Evolutionary conservation across 92 coral and sea anemone species (phyloP).

Genomic region (Pocillopora grandis): DNA sequence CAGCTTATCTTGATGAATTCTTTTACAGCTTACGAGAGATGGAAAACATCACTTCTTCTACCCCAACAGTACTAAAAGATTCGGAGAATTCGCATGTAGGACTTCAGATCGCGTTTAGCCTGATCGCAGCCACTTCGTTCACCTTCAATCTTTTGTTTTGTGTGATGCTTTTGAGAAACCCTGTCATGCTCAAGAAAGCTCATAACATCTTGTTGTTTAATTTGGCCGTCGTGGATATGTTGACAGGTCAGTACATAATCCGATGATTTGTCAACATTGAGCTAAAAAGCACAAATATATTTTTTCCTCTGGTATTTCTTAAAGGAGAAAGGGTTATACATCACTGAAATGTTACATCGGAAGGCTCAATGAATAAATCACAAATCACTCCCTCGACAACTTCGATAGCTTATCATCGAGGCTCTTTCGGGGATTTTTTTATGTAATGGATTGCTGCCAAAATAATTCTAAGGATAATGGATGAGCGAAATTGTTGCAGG

Average conservation of each 20-base stretch:
- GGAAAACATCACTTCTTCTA: slow-evolving; percentile 18
- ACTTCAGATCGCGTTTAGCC: slow-evolving; percentile 25
- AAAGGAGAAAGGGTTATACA: not conserved
- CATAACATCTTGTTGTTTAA: slow-evolving; percentile 52
- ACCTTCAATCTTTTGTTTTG: slow-evolving; percentile 46
- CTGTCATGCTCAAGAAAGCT: slow-evolving; percentile 28
- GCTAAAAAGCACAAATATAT: not conserved
- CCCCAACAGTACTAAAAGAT: slow-evolving; percentile 8
- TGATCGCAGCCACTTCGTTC: slow-evolving; percentile 44
- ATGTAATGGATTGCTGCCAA: too few species aligned
- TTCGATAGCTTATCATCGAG: too few species aligned
- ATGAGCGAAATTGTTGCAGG: too few species aligned
- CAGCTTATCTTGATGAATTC: not conserved
- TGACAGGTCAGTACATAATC: slow-evolving; percentile 34
- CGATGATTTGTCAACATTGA: not conserved
- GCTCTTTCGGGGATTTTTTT: too few species aligned
- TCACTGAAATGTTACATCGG: not conserved
- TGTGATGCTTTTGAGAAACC: slow-evolving; percentile 44
- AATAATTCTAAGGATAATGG: too few species aligned
- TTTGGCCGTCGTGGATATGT: slow-evolving; percentile 47
- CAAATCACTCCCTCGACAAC: too few species aligned
- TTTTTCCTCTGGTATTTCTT: not conserved
- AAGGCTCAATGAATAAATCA: too few species aligned
- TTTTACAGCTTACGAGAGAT: slow-evolving; percentile 6
- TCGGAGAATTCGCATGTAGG: slow-evolving; percentile 6